Percentiles rank a stretch among this genome's conserved stretches.
phyloP scores from a whole-genome alignment of 2,113 vertebrate genomes.

The Paedocypris sp. region DNA sequence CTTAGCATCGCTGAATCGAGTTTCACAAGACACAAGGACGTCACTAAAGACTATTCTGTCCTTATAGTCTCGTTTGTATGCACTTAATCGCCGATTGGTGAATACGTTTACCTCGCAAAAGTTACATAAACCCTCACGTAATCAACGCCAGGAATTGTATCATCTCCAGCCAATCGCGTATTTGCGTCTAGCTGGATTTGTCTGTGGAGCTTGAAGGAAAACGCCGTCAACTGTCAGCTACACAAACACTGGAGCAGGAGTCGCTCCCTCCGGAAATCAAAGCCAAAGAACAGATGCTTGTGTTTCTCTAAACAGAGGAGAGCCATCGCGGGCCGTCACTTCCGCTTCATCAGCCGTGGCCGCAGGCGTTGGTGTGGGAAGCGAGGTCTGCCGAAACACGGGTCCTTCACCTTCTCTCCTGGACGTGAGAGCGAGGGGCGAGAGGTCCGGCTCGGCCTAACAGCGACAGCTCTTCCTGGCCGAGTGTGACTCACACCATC shows the following conservation, averaged over 20 bases:
- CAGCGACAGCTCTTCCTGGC: neutral
- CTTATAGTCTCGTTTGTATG: too few species aligned
- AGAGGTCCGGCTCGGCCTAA: neutral
- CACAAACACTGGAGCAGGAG: slow-evolving; percentile 22
- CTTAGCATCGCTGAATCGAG: too few species aligned
- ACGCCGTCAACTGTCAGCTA: slow-evolving; percentile 32
- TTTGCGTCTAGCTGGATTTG: too few species aligned
- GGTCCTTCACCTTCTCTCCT: slow-evolving; percentile 4
- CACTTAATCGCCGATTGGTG: too few species aligned
- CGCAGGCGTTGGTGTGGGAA: neutral
- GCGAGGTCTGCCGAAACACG: neutral
- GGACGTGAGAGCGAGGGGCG: neutral
- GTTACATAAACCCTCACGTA: too few species aligned
- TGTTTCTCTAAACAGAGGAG: slow-evolving; percentile 43
- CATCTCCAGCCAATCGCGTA: too few species aligned
- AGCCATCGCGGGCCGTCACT: slow-evolving; percentile 42
- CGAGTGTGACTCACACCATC: slow-evolving; percentile 6
- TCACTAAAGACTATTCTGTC: too few species aligned
- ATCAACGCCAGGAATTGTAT: too few species aligned
- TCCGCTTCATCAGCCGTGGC: slow-evolving; percentile 44
- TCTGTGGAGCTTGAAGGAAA: slow-evolving; percentile 30
- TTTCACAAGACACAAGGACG: too few species aligned
- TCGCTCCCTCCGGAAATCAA: slow-evolving; percentile 34
- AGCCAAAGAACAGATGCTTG: slow-evolving; percentile 51
- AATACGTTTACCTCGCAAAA: too few species aligned